Conservation (phyloP, 2,113 vertebrate genomes). For the Phrynosoma platyrhinos region DNA sequence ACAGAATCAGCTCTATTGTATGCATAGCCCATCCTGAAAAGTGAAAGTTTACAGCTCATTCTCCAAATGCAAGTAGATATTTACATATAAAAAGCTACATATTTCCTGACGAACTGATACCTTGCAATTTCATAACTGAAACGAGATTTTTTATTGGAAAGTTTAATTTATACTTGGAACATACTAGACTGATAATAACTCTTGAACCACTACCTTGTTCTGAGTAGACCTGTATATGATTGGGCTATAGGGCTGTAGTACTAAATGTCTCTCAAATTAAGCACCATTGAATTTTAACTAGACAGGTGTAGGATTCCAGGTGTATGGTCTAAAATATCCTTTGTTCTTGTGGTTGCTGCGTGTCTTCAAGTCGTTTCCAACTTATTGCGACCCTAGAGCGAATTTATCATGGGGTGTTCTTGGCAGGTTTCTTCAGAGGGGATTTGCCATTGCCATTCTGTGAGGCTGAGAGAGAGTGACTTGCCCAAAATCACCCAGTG, state of each 20-base stretch:
- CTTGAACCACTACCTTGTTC: neutral
- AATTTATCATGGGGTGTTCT: too few species aligned
- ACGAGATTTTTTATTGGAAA: neutral
- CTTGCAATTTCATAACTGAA: neutral
- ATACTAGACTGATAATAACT: neutral
- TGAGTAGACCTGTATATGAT: neutral
- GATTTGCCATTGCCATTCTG: too few species aligned
- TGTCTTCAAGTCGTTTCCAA: too few species aligned
- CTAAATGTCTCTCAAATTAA: neutral
- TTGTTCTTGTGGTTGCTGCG: too few species aligned
- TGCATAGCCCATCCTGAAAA: conserved; percentile 77
- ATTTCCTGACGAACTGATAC: neutral
- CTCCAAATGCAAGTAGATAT: neutral
- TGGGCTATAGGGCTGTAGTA: neutral
- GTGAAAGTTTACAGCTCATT: conserved; percentile 48
- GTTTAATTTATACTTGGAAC: neutral
- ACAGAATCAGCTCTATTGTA: conserved; percentile 84
- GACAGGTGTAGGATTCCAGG: neutral
- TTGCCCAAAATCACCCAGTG: too few species aligned
- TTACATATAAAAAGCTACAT: neutral
- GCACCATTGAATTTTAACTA: neutral
- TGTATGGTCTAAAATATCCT: too few species aligned
- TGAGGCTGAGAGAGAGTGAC: too few species aligned
- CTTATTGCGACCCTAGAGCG: too few species aligned
- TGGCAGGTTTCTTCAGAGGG: too few species aligned